A percentile compares a stretch with the other conserved stretches of the same genome.
Evolutionary conservation across 2,888 invertebrate species (phyloP).

Genomic region (Venusia cambrica): DNA sequence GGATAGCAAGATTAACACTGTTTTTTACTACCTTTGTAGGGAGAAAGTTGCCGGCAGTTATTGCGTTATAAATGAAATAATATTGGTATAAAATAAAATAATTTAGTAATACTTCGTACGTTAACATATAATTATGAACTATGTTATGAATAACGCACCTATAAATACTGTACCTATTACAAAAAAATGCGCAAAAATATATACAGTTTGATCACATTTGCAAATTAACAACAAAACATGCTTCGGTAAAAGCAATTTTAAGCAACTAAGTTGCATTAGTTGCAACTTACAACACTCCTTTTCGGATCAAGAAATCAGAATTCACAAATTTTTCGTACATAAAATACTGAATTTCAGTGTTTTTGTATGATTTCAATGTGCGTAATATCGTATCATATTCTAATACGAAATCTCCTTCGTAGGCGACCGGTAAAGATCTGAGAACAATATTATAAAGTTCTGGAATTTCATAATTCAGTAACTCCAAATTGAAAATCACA

Average conservation of each 20-base stretch:
- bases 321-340: conserved; percentile 21
- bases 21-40: no score
- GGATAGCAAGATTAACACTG: conserved; percentile 56
- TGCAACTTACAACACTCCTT: background rate
- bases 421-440: conserved; percentile 15
- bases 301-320: conserved; percentile 16
- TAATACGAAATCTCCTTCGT: conserved; percentile 1
- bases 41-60: no score
- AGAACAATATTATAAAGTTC: conserved; percentile 17
- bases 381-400: conserved; percentile 11
- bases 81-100: no score
- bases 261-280: background rate
- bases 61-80: no score
- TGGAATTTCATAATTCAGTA: conserved; percentile 12
- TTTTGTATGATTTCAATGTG: conserved; percentile 10
- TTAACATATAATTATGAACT: no score
- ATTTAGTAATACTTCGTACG: no score
- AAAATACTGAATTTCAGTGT: conserved; percentile 18
- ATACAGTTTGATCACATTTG: no score
- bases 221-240: no score
- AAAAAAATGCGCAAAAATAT: no score
- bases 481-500: conserved; percentile 5
- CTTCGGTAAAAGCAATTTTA: no score
- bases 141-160: no score
- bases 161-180: no score